Evolutionary conservation across 2,113 vertebrate genomes (phyloP).

Genomic region (Hippocampus abdominalis): DNA sequence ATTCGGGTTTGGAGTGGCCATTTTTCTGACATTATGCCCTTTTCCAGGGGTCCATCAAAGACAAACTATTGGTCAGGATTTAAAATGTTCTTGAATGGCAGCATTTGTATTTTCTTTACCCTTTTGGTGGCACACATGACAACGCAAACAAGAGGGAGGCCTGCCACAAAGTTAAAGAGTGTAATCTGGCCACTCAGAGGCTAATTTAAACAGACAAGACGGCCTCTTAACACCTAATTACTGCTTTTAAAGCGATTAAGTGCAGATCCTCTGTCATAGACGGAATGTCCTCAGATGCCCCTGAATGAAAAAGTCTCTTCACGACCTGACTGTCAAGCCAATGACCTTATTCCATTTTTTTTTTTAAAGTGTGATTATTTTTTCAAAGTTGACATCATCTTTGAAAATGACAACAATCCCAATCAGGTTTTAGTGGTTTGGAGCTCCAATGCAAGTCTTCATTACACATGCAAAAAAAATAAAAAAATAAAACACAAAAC

Average conservation of each 20-base stretch:
- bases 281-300: slow-evolving; percentile 52
- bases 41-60: too few species aligned
- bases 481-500: slow-evolving; percentile 31
- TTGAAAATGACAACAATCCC: neutral
- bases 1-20: too few species aligned
- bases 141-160: slow-evolving; percentile 10
- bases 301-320: slow-evolving; percentile 36
- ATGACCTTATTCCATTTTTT: slow-evolving; percentile 10
- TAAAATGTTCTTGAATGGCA: neutral
- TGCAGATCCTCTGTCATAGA: slow-evolving; percentile 58
- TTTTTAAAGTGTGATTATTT: slow-evolving; percentile 1
- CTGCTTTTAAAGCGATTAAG: slow-evolving; percentile 72
- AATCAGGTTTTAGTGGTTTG: neutral
- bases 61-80: too few species aligned
- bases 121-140: slow-evolving; percentile 24
- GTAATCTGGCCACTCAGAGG: slow-evolving; percentile 49
- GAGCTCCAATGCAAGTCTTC: slow-evolving; percentile 27
- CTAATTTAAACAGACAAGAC: slow-evolving; percentile 70
- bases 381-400: neutral
- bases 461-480: slow-evolving; percentile 31
- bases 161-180: slow-evolving; percentile 54
- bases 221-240: slow-evolving; percentile 73
- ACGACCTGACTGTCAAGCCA: slow-evolving; percentile 28
- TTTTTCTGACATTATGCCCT: too few species aligned
- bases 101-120: slow-evolving; percentile 3